These are phyloP conservation scores for Tarsius wallacei DNA, from an alignment of 2,797 vertebrate species.

Conservation along the genomic window DNA sequence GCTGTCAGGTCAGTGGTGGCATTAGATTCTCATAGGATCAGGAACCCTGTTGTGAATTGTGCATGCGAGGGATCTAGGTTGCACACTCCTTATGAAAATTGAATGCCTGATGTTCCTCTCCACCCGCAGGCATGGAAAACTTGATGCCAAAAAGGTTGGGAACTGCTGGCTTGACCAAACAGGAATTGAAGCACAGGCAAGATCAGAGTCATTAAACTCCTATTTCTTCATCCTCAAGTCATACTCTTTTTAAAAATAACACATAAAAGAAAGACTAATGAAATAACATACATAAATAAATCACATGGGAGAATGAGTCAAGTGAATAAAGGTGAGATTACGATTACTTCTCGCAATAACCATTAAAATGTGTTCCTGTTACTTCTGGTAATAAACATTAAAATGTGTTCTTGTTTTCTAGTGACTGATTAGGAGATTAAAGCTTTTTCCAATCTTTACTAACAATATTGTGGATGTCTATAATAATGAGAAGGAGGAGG, in stretches of 20 bases:
- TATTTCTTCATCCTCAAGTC: neutral
- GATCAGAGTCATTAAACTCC: neutral
- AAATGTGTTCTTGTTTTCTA: neutral
- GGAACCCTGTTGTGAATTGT: too few relatives aligned
- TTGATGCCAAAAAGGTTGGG: too few relatives aligned
- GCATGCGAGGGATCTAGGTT: too few relatives aligned
- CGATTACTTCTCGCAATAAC: conserved; percentile 14
- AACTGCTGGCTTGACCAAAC: neutral
- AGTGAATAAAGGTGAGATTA: neutral
- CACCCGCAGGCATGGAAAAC: too few relatives aligned
- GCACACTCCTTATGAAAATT: too few relatives aligned
- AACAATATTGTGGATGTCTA: neutral
- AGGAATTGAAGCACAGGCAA: neutral
- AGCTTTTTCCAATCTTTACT: neutral
- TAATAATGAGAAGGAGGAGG: neutral
- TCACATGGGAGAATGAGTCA: neutral
- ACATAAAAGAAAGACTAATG: neutral
- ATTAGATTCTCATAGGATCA: too few relatives aligned
- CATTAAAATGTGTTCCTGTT: neutral
- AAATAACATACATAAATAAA: neutral
- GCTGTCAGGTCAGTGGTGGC: too few relatives aligned
- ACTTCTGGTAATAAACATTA: conserved; percentile 2
- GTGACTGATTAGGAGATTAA: neutral
- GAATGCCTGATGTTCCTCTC: too few relatives aligned
- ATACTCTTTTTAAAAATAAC: neutral